These are phyloP conservation scores for Cheilosia soror DNA, from an alignment of 2,888 invertebrate species.

Conservation along the genomic window DNA sequence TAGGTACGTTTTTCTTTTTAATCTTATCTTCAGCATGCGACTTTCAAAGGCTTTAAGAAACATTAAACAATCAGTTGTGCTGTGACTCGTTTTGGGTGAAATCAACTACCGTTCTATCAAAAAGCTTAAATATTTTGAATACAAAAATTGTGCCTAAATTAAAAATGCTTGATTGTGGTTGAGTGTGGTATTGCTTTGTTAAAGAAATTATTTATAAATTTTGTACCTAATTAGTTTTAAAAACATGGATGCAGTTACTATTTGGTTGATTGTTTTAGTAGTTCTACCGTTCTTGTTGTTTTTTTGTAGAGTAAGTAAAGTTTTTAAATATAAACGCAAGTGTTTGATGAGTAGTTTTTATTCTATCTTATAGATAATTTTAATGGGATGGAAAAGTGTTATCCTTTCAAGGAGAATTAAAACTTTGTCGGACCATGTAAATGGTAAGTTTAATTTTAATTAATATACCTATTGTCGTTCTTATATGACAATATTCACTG, in stretches of 20 bases:
- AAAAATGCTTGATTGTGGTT: slow-evolving; percentile 33
- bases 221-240: neutral
- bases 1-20: slow-evolving; percentile 17
- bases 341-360: neutral
- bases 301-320: slow-evolving; percentile 43
- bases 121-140: slow-evolving; percentile 2
- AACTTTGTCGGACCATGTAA: slow-evolving; percentile 9
- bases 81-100: slow-evolving; percentile 3
- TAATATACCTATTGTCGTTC: neutral
- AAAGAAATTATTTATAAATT: neutral
- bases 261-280: slow-evolving; percentile 57
- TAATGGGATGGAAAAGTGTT: slow-evolving; percentile 49
- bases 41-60: slow-evolving; percentile 26
- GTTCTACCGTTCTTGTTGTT: slow-evolving; percentile 49
- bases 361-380: slow-evolving; percentile 39
- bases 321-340: neutral
- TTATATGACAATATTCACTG: no score
- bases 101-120: neutral
- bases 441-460: slow-evolving; percentile 4
- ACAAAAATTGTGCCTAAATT: slow-evolving; percentile 9
- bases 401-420: slow-evolving; percentile 35
- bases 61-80: slow-evolving; percentile 32
- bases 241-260: slow-evolving; percentile 51
- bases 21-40: slow-evolving; percentile 57
- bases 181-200: slow-evolving; percentile 2